Base-by-base conservation (phyloP, 2,797 vertebrate genomes). In the Lepus oiostolus region DNA sequence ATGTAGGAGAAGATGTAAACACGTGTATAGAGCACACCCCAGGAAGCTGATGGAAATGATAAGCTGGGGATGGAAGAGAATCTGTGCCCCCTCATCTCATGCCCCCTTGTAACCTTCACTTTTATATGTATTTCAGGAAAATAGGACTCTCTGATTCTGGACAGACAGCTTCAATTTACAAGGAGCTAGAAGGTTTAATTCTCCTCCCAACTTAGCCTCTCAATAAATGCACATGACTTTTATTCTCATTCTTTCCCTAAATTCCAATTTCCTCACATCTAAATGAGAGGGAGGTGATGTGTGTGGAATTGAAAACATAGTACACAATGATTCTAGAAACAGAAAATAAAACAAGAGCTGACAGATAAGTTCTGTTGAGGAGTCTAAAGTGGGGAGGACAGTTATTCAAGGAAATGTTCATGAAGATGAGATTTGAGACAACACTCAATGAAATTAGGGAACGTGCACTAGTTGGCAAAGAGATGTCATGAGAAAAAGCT, bases 281-380 rank as follows among this genome's bases (percentile, higher is more conserved):
- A 90, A 92, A 74, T 90, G 54, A 13, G 81, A 30, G 35, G 10
- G 19, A 80, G 16, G 13, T 47, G 7, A 2, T 68, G 8, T 74
- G 30, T 16, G 22, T 88, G 1, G 19, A 79, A 47, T n/a, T 68
- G 47, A 90, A 92, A 89, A 76, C 26, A 54, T 30, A 42, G 38
- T 60, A 35, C 3, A 63, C 21, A 72, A 74, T 67, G 54, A 74
- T 74, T 95, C 28, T 65, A 54, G 38, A 94, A 82, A 74, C 10
- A 91, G 72, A 65, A 93, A 89, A 94, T 77, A 70, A 79, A 85
- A 85, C 17, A 65, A 85, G 50, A 67, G 8, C 77, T 65, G 58
- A 85, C 32, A 84, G 22, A 35, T 67, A 32, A 77, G 86, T 82
- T 86, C 30, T 94, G 76, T 82, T 52, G 26, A 79, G 22, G 30